phyloP scores from a whole-genome alignment of 2,113 vertebrate species.

The Megalops atlanticus region DNA sequence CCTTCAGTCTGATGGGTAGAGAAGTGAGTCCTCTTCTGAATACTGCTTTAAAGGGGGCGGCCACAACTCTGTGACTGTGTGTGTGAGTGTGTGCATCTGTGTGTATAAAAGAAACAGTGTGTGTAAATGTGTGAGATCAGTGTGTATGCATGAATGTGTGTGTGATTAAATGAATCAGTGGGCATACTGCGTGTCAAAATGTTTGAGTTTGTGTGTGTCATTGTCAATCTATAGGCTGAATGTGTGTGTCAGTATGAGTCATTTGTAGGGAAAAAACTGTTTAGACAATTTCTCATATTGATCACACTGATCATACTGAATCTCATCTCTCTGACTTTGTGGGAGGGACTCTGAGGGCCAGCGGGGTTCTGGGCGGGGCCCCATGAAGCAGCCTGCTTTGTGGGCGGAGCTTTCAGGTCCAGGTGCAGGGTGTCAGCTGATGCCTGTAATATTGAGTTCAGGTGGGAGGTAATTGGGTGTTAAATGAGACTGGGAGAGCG shows the following conservation, averaged over 20 bases:
- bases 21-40: conserved; percentile 19
- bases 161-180: background rate
- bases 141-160: background rate
- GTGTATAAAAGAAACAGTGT: background rate
- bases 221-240: background rate
- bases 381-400: background rate
- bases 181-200: background rate
- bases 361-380: background rate
- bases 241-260: background rate
- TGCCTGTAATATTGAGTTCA: background rate
- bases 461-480: conserved; percentile 16
- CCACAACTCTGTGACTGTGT: background rate
- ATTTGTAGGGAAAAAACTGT: background rate
- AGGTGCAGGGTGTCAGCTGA: background rate
- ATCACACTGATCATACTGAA: background rate
- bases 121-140: too few species aligned
- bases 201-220: background rate
- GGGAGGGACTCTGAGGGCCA: background rate
- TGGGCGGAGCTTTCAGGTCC: background rate
- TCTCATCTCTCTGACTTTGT: background rate
- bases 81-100: conserved; percentile 16
- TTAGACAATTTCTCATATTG: background rate
- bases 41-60: conserved; percentile 16
- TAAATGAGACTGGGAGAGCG: background rate
- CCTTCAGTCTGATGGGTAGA: background rate